phyloP scores from a whole-genome alignment of 2,888 invertebrate species.

The Brachynemurus nebulosus region DNA sequence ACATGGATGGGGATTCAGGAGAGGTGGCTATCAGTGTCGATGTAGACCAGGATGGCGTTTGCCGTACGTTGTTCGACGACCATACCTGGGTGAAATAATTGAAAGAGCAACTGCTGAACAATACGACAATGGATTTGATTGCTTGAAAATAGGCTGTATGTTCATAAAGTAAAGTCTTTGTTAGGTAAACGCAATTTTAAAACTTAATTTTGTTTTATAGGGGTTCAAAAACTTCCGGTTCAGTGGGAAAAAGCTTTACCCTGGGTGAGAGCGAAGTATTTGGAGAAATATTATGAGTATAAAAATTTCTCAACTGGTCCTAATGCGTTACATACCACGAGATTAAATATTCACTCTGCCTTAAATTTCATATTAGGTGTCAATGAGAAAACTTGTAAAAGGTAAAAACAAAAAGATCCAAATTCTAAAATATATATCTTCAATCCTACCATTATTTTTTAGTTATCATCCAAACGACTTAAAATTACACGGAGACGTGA shows the following conservation, averaged over 20 bases:
- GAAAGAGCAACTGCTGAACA: slow-evolving; percentile 87
- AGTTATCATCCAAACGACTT: slow-evolving; percentile 64
- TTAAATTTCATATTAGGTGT: slow-evolving; percentile 66
- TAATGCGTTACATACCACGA: slow-evolving; percentile 45
- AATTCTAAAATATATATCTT: slow-evolving; percentile 1
- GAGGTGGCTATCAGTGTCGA: slow-evolving; percentile 91
- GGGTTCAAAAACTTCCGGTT: slow-evolving; percentile 75
- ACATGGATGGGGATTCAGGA: slow-evolving; percentile 88
- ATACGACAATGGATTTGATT: slow-evolving; percentile 87
- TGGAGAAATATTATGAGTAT: slow-evolving; percentile 62
- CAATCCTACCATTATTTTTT: slow-evolving; percentile 14
- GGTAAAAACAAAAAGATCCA: slow-evolving; percentile 23
- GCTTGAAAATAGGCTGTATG: slow-evolving; percentile 77
- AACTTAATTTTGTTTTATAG: slow-evolving; percentile 32
- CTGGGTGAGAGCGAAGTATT: slow-evolving; percentile 55
- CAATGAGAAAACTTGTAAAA: slow-evolving; percentile 36
- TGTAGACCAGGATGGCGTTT: slow-evolving; percentile 81
- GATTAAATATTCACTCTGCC: slow-evolving; percentile 61
- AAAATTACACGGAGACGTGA: slow-evolving; percentile 71
- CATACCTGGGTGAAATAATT: slow-evolving; percentile 85
- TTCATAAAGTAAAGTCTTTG: background rate
- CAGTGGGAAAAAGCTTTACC: slow-evolving; percentile 64
- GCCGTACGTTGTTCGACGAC: slow-evolving; percentile 74
- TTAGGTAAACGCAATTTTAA: slow-evolving; percentile 2
- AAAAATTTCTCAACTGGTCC: slow-evolving; percentile 54